These are phyloP conservation scores for Tolypeutes matacus DNA, from an alignment of 2,797 vertebrate genomes.

Conservation along the genomic window DNA sequence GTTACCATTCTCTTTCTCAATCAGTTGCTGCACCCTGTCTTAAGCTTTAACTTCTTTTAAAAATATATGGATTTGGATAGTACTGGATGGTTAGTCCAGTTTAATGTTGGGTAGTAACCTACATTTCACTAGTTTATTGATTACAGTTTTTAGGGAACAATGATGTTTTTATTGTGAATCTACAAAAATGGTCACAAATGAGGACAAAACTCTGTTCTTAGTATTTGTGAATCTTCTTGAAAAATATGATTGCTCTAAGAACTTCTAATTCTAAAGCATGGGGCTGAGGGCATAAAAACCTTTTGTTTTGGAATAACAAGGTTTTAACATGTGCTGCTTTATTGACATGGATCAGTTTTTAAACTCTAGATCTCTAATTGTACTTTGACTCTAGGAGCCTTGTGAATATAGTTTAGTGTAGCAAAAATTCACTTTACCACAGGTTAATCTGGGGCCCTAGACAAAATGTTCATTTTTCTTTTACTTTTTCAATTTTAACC, in stretches of 20 bases:
- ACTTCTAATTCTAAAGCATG: not conserved
- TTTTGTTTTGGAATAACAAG: not conserved
- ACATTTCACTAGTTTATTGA: constrained; percentile 32
- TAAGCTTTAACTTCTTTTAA: not conserved
- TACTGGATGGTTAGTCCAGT: not conserved
- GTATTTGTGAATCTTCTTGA: constrained; percentile 2
- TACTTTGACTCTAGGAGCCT: not conserved
- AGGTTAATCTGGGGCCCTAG: not conserved
- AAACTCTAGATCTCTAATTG: not conserved
- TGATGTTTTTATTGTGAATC: constrained; percentile 18
- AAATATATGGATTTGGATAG: not conserved
- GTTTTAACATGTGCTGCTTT: not conserved
- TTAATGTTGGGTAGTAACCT: not conserved
- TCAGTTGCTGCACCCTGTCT: not conserved
- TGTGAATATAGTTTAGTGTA: not conserved
- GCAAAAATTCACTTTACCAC: constrained; percentile 47
- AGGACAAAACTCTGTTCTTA: not conserved
- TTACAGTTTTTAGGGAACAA: not conserved
- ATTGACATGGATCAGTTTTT: constrained; percentile 18
- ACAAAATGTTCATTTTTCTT: constrained; percentile 50
- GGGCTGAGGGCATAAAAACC: not conserved
- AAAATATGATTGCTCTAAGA: not conserved
- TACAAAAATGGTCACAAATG: not conserved
- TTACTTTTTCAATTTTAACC: constrained; percentile 37
- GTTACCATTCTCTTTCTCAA: not conserved